Base-by-base conservation (phyloP, 2,888 invertebrate species). In the Bimastos eiseni region DNA sequence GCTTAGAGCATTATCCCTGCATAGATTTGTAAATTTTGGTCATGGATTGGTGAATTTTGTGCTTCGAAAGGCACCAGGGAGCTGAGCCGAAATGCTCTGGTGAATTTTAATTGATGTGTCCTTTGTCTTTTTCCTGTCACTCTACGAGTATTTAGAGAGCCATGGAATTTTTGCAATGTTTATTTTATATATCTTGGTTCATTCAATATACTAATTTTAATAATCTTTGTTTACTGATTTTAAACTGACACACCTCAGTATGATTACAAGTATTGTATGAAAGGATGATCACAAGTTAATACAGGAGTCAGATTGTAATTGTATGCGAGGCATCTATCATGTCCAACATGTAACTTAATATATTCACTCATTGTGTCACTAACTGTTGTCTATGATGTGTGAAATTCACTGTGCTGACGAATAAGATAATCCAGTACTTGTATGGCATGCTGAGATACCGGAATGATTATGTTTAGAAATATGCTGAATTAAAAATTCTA, bases 21-120 rank as follows among this genome's bases (percentile, higher is more conserved):
- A n/a, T 70, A 70, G 70, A 70, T 70, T 70, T 70, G 70, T 70
- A 70, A 70, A 70, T 70, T 70, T 70, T 70, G 70, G 30, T 70
- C 70, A 70, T 70, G 70, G n/a, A n/a, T 70, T 70, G 30, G 13
- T 70, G 70, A 11, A n/a, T 70, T 11, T 70, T 70, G 70, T n/a
- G 70, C 70, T 70, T 30, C 70, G n/a, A 70, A 70, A n/a, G n/a
- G 70, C 70, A n/a, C n/a, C 30, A 8, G 30, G 70, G 8, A 11
- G 70, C 70, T 70, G 70, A 11, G 8, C 11, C 8, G 70, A 70
- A 13, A n/a, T 70, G 70, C n/a, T 30, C 0, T 70, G 70, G 70
- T 70, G 70, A 70, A 70, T 70, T 70, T n/a, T n/a, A 70, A n/a
- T 70, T 70, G n/a, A n/a, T n/a, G 24, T 49, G 49, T n/a, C n/a